phyloP scores from a whole-genome alignment of 2,888 invertebrate species.

The Patella depressa region DNA sequence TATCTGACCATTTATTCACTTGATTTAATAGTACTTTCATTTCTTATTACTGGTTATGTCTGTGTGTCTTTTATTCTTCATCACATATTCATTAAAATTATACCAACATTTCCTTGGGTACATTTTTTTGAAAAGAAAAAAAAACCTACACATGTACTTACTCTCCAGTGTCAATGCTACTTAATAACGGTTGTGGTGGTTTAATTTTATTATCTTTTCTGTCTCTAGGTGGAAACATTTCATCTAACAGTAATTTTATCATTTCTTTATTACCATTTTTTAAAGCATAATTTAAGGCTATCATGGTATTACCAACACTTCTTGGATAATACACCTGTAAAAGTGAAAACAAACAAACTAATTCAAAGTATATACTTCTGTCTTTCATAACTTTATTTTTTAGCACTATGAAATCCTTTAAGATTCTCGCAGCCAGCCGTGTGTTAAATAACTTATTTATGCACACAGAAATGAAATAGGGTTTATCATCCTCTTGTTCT shows the following conservation, averaged over 20 bases:
- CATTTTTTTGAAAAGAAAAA: too few relatives aligned
- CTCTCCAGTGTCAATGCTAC: constrained; percentile 63
- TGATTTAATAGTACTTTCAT: too few relatives aligned
- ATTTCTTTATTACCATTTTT: constrained; percentile 64
- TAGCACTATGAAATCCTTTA: too few relatives aligned
- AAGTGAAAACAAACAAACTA: background rate
- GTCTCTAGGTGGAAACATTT: constrained; percentile 47
- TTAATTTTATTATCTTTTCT: constrained; percentile 42
- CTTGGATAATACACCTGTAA: constrained; percentile 56
- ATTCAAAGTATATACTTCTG: background rate
- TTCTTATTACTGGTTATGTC: too few relatives aligned
- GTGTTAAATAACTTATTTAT: too few relatives aligned
- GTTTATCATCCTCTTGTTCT: too few relatives aligned
- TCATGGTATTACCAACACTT: constrained; percentile 60
- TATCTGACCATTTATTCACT: too few relatives aligned
- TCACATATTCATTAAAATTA: too few relatives aligned
- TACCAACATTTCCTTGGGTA: too few relatives aligned
- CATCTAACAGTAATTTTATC: constrained; percentile 59
- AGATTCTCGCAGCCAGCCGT: too few relatives aligned
- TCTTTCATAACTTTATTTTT: background rate
- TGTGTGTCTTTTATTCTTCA: too few relatives aligned
- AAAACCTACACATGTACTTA: constrained; percentile 33
- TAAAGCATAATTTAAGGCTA: constrained; percentile 67
- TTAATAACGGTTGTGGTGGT: constrained; percentile 49
- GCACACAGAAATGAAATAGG: too few relatives aligned